Conservation (phyloP, 30 jellyfish, hydroid and myxozoan genomes). For the Hydractinia symbiolongicarpus region DNA sequence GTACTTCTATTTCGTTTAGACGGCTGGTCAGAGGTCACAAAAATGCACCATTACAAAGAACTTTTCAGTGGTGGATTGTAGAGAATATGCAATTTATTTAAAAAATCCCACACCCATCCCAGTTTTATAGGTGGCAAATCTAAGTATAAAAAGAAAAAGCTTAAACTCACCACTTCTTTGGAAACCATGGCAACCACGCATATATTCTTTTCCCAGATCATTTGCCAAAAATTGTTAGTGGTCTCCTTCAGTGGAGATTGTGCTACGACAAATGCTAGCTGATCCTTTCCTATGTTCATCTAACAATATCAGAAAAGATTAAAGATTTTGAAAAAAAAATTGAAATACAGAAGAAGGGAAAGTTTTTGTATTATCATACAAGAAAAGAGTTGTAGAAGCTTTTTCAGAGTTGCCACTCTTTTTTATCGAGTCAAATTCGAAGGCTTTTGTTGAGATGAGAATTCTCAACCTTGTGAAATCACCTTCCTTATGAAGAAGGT, state of each 20-base stretch:
- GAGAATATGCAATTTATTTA: too few relatives aligned
- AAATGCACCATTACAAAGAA: too few relatives aligned
- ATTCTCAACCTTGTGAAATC: too few relatives aligned
- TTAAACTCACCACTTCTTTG: conserved; percentile 47
- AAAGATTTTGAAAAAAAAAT: not conserved
- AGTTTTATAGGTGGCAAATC: too few relatives aligned
- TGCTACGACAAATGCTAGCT: conserved; percentile 64
- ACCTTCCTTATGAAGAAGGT: too few relatives aligned
- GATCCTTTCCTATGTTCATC: conserved; percentile 56
- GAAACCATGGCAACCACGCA: conserved; percentile 73
- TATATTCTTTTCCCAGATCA: conserved; percentile 86
- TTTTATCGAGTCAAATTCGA: not conserved
- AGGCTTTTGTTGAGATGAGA: too few relatives aligned
- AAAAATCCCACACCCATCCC: too few relatives aligned
- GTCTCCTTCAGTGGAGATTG: conserved; percentile 79
- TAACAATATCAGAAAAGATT: conserved; percentile 2
- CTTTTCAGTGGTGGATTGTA: too few relatives aligned
- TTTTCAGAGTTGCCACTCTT: not conserved
- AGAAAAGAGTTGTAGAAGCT: not conserved
- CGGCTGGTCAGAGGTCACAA: too few relatives aligned
- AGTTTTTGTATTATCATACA: not conserved
- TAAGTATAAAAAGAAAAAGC: too few relatives aligned
- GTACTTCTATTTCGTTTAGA: too few relatives aligned
- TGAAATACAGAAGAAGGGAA: not conserved
- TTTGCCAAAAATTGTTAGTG: conserved; percentile 80